These are phyloP conservation scores for Drosophila parvula DNA, from an alignment of 1,140 invertebrate genomes.

Conservation along the genomic window DNA sequence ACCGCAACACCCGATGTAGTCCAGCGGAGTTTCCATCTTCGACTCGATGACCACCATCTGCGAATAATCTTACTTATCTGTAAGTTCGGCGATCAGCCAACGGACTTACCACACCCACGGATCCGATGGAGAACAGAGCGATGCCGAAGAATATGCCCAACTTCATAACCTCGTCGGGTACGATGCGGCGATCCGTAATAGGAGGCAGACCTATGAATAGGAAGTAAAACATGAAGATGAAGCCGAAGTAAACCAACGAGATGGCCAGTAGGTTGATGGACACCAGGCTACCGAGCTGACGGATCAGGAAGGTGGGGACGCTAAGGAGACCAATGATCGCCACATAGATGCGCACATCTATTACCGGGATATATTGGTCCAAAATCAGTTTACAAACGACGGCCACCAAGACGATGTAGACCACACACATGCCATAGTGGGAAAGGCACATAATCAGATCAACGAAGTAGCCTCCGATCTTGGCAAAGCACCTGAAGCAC, in stretches of 20 bases:
- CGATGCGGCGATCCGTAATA: background rate
- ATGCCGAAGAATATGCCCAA: slow-evolving; percentile 32
- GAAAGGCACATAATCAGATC: slow-evolving; percentile 24
- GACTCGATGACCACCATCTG: slow-evolving; percentile 54
- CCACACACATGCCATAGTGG: slow-evolving; percentile 37
- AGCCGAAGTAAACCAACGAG: slow-evolving; percentile 13
- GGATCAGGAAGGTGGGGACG: slow-evolving; percentile 39
- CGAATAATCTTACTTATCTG: background rate
- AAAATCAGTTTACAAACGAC: slow-evolving; percentile 4
- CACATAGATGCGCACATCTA: slow-evolving; percentile 10
- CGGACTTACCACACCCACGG: slow-evolving; percentile 57
- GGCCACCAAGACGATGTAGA: slow-evolving; percentile 47
- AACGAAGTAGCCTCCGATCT: background rate
- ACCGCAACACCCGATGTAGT: slow-evolving; percentile 38
- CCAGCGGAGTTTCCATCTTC: slow-evolving; percentile 37
- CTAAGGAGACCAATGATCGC: slow-evolving; percentile 1
- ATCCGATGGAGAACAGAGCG: slow-evolving; percentile 39
- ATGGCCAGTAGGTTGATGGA: slow-evolving; percentile 29
- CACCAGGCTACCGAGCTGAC: slow-evolving; percentile 41
- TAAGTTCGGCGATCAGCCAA: fast-evolving
- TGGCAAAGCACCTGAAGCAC: background rate
- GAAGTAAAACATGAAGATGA: slow-evolving; percentile 40
- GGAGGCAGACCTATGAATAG: slow-evolving; percentile 26
- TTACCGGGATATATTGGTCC: background rate
- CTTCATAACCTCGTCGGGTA: background rate